A percentile compares a stretch with the other conserved stretches of the same genome.
Conservation (phyloP, 2,797 vertebrate species). For the Phoebastria nigripes region DNA sequence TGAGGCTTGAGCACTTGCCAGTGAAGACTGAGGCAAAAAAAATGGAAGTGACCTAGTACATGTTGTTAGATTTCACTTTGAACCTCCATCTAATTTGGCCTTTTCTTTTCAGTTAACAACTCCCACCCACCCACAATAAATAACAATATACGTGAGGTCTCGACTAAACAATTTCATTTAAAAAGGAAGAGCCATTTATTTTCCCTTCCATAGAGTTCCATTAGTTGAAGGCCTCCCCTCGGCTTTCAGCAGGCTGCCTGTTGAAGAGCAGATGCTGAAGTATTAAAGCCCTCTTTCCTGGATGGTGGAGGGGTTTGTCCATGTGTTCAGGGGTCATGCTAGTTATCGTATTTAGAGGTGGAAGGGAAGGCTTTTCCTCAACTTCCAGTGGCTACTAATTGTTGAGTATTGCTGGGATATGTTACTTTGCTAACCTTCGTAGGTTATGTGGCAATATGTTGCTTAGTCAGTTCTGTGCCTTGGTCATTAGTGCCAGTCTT, state of each 20-base stretch:
- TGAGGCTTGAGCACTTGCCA: too few species aligned
- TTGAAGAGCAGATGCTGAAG: background rate
- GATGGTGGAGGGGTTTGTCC: background rate
- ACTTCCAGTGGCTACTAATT: background rate
- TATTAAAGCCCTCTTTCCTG: background rate
- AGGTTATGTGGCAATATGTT: accelerated
- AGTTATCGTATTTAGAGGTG: accelerated
- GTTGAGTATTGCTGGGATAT: background rate
- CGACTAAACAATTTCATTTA: background rate
- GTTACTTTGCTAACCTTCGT: background rate
- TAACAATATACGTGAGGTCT: background rate
- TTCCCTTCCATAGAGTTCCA: background rate
- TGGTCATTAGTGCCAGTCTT: background rate
- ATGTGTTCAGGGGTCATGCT: accelerated
- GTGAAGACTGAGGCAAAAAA: too few species aligned
- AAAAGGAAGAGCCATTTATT: background rate
- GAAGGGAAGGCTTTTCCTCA: background rate
- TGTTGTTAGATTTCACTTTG: background rate
- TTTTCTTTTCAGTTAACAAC: background rate
- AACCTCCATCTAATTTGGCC: background rate
- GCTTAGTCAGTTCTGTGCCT: background rate
- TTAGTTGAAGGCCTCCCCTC: background rate
- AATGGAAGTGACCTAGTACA: background rate
- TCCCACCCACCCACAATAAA: accelerated
- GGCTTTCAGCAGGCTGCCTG: background rate